A percentile compares a stretch with the other conserved stretches of the same genome.
These are phyloP conservation scores for Listronotus bonariensis DNA, from an alignment of 1,140 invertebrate species.

Conservation along the genomic window DNA sequence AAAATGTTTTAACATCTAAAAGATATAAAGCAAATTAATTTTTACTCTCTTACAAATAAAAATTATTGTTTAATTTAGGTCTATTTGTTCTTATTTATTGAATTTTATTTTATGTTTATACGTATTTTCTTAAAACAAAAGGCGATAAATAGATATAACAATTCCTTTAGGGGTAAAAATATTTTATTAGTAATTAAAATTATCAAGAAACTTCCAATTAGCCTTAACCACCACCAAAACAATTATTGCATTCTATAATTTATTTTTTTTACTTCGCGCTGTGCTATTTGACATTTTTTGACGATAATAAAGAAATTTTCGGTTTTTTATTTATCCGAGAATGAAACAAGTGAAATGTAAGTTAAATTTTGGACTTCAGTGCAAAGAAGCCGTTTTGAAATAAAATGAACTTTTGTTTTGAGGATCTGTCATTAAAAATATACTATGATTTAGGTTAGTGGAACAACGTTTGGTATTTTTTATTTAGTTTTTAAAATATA, in stretches of 20 bases:
- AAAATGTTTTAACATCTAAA: too few species aligned
- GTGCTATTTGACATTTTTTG: constrained; percentile 14
- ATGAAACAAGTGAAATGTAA: not conserved
- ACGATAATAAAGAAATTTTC: not conserved
- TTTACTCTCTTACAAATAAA: too few species aligned
- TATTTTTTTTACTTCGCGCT: constrained; percentile 8
- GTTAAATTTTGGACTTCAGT: constrained; percentile 13
- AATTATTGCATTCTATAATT: constrained; percentile 7
- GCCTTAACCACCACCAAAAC: not conserved
- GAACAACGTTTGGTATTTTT: too few species aligned
- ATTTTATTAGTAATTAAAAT: not conserved
- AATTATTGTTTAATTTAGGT: too few species aligned
- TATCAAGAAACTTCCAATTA: not conserved
- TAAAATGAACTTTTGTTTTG: not conserved
- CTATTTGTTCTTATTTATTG: too few species aligned
- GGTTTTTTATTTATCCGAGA: constrained; percentile 11
- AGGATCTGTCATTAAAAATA: constrained; percentile 1
- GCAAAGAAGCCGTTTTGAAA: constrained; percentile 9
- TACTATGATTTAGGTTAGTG: too few species aligned
- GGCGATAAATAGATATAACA: too few species aligned
- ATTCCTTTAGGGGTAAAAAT: too few species aligned
- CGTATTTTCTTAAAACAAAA: too few species aligned
- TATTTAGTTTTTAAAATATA: too few species aligned
- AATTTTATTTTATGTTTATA: too few species aligned
- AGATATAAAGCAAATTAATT: too few species aligned